Evolutionary conservation across 2,113 vertebrate species (phyloP).

Genomic region (Phycodurus eques): DNA sequence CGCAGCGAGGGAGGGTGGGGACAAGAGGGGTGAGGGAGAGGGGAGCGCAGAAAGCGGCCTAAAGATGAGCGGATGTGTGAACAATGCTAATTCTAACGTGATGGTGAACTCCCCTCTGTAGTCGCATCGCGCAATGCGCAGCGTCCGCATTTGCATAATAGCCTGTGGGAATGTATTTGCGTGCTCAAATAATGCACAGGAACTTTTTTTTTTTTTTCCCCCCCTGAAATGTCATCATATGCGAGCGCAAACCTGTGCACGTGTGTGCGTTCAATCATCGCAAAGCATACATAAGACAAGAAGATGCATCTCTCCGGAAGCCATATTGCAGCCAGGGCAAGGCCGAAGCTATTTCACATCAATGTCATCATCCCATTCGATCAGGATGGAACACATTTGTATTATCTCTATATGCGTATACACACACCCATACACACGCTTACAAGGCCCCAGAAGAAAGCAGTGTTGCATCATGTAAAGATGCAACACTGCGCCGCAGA

Average conservation of each 20-base stretch:
- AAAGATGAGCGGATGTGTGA: conserved; percentile 60
- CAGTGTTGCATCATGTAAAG: conserved; percentile 45
- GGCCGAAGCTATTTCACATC: conserved; percentile 57
- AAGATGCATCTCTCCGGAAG: conserved; percentile 32
- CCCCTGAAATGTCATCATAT: not conserved
- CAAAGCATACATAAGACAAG: conserved; percentile 26
- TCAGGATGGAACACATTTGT: conserved; percentile 50
- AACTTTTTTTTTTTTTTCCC: not conserved
- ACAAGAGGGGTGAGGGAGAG: conserved; percentile 2
- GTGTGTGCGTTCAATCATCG: conserved; percentile 21
- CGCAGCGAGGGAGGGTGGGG: conserved; percentile 23
- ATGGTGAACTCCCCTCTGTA: conserved; percentile 41
- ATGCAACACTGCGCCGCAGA: conserved; percentile 37
- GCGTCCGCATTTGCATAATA: conserved; percentile 47
- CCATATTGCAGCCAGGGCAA: conserved; percentile 22
- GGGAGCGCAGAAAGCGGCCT: conserved; percentile 36
- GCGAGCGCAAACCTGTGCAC: not conserved
- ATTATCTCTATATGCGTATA: conserved; percentile 42
- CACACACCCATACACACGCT: not conserved
- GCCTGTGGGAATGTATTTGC: conserved; percentile 30
- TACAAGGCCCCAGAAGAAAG: conserved; percentile 46
- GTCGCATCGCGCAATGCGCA: conserved; percentile 27
- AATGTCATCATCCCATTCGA: conserved; percentile 64
- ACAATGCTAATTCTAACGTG: conserved; percentile 55
- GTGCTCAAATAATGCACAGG: conserved; percentile 1